Evolutionary conservation across 2,797 vertebrate species (phyloP), one percentile per base, ranked within the genome.

Genomic region (Anableps anableps): DNA sequence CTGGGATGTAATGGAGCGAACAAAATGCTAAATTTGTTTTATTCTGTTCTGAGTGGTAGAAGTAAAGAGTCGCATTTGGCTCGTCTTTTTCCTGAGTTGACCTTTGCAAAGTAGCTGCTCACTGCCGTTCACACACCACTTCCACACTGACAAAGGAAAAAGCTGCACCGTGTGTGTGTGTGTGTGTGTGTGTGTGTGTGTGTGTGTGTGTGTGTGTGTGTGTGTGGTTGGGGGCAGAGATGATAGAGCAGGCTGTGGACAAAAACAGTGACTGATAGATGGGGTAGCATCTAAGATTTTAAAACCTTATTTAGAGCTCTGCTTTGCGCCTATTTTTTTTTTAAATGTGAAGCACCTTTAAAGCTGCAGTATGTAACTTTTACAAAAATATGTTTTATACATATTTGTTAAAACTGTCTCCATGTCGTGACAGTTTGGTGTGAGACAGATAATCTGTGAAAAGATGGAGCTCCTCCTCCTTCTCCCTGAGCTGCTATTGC

Each of bases 31-130:
- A 66, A 74, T 7, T 48, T 68, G 71, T 43, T 66, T 74, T 68
- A 43, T 80, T 79, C 21, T 66, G 41, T 62, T 21, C 71, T 48
- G 71, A 74, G 58, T 41, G 31, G 72, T 41, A 50, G 55, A 74
- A 16, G 47, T 43, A 79, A 16, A 74, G 47, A 51, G 36, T 41
- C 45, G 34, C 23, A 36, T 74, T 50, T 75, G 60, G 48, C 60
- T 13, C 60, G 50, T 66, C 26, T n/a, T 21, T 50, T 23, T 58
- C 23, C 34, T 21, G 38, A 41, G 43, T 14, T 79, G 71, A 79
- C 78, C 78, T 64, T 74, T 74, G 26, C 16, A 50, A 64, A 73
- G 43, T 23, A 48, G 53, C 29, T 43, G 29, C 48, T 72, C 43
- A n/a, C 41, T 34, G 68, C 41, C 36, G 43, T 55, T 74, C 17